Percentiles rank a stretch among this genome's conserved stretches.
phyloP scores from a whole-genome alignment of 1,140 invertebrate genomes.

The Gonatopus flavifemur region DNA sequence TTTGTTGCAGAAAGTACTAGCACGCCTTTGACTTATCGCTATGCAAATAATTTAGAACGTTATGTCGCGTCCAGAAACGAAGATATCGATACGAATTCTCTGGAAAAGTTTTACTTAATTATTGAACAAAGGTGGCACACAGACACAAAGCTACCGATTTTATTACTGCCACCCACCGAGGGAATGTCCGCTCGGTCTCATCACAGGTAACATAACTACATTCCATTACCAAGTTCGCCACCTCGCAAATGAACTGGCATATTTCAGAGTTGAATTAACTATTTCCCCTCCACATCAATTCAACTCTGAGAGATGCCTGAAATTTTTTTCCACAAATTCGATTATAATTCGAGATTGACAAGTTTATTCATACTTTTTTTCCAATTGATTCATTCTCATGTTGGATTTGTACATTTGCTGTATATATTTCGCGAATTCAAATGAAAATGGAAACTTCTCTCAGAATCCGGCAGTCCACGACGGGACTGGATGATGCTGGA shows the following conservation, averaged over 20 bases:
- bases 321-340: no score
- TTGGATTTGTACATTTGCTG: no score
- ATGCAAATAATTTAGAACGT: constrained; percentile 33
- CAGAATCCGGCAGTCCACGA: constrained; percentile 55
- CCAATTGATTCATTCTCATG: no score
- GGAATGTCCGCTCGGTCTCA: constrained; percentile 55
- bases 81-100: constrained; percentile 30
- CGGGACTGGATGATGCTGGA: constrained; percentile 58
- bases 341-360: no score
- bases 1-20: constrained; percentile 39
- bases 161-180: constrained; percentile 45
- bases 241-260: no score
- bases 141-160: constrained; percentile 41
- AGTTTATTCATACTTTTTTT: no score
- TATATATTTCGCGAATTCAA: no score
- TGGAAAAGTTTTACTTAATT: constrained; percentile 44
- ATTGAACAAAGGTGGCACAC: constrained; percentile 42
- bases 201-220: constrained; percentile 55
- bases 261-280: no score
- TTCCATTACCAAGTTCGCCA: no score
- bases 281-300: no score
- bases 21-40: constrained; percentile 28
- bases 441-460: no score
- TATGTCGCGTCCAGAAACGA: constrained; percentile 33
- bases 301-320: no score